phyloP scores from a whole-genome alignment of 2,797 vertebrate species.

The Huso huso region DNA sequence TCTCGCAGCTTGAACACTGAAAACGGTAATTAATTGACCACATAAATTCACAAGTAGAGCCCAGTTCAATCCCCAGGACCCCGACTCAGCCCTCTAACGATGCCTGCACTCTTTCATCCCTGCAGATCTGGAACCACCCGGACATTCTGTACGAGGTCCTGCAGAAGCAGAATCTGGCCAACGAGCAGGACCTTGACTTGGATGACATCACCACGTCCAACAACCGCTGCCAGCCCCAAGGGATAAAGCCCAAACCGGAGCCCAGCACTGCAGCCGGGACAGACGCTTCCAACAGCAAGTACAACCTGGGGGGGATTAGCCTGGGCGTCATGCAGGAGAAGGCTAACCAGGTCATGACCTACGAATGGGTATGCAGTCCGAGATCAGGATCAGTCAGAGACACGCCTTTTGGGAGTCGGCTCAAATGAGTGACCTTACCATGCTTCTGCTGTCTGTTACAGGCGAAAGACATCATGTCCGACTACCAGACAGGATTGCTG shows the following conservation, averaged over 20 bases:
- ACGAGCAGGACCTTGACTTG: constrained; percentile 90
- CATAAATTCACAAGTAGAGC: background rate
- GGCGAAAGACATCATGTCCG: constrained; percentile 89
- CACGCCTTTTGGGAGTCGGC: background rate
- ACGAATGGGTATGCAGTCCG: constrained; percentile 83
- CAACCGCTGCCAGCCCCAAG: constrained; percentile 67
- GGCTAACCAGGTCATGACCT: constrained; percentile 93
- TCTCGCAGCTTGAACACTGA: too few relatives aligned
- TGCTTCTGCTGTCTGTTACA: constrained; percentile 30
- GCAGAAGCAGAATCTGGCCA: constrained; percentile 90
- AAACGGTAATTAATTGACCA: background rate
- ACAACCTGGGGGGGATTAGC: constrained; percentile 57
- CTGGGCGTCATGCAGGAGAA: constrained; percentile 82
- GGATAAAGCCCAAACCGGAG: constrained; percentile 72
- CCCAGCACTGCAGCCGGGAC: constrained; percentile 40
- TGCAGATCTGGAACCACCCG: constrained; percentile 97
- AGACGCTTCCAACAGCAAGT: constrained; percentile 82
- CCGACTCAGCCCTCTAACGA: too few relatives aligned
- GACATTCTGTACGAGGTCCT: constrained; percentile 92
- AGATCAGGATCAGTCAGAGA: background rate
- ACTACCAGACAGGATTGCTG: constrained; percentile 82
- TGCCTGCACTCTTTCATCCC: background rate
- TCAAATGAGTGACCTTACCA: background rate
- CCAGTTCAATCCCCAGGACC: too few relatives aligned
- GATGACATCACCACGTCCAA: constrained; percentile 80